These are phyloP conservation scores for Leucoma salicis DNA, from an alignment of 2,888 invertebrate species.

Conservation along the genomic window DNA sequence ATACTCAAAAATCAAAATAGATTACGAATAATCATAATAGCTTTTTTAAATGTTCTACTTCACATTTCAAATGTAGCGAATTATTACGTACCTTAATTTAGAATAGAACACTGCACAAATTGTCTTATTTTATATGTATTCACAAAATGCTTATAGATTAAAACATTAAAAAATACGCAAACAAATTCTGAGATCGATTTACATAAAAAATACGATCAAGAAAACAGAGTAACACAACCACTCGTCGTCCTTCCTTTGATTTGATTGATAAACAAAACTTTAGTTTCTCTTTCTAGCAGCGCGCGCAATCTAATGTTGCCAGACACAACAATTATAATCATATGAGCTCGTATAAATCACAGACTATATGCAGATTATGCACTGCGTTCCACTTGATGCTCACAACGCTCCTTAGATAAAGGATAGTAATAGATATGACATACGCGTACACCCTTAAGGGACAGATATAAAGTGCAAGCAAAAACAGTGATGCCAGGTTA, in stretches of 20 bases:
- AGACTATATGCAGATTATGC: too few relatives aligned
- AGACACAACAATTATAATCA: conserved; percentile 20
- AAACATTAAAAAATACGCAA: conserved; percentile 14
- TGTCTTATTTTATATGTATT: conserved; percentile 3
- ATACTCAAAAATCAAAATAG: too few relatives aligned
- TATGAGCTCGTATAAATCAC: neutral
- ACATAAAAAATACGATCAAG: conserved; percentile 42
- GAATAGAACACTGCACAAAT: conserved; percentile 25
- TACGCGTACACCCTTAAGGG: too few relatives aligned
- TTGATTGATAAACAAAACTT: conserved; percentile 80
- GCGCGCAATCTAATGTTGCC: conserved; percentile 69
- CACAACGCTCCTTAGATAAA: too few relatives aligned
- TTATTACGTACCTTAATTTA: conserved; percentile 25
- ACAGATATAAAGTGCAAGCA: too few relatives aligned
- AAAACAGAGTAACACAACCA: conserved; percentile 41
- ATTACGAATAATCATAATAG: too few relatives aligned
- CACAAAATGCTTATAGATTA: conserved; percentile 11
- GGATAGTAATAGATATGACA: too few relatives aligned
- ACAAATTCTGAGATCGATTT: conserved; percentile 42
- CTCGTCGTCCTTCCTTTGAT: conserved; percentile 48
- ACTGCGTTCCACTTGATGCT: too few relatives aligned
- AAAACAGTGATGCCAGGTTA: too few relatives aligned
- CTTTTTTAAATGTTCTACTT: too few relatives aligned
- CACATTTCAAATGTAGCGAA: too few relatives aligned
- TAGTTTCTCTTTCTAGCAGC: conserved; percentile 54